Evolutionary conservation across 1,140 invertebrate genomes (phyloP).

Genomic region (Zaprionus gabonicus): DNA sequence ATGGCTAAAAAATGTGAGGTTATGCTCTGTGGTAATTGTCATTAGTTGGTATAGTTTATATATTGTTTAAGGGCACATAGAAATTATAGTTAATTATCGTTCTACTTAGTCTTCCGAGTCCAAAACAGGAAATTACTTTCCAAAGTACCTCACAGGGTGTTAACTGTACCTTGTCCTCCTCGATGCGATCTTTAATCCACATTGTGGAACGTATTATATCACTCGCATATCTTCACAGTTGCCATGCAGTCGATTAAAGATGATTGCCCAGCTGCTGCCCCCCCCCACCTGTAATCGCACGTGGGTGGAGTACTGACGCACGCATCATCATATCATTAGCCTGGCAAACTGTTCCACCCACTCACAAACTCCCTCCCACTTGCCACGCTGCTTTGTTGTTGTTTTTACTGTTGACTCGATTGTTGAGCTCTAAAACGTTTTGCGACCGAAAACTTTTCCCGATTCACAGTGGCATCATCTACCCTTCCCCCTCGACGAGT

Average conservation of each 20-base stretch:
- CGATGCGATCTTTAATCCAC: not conserved
- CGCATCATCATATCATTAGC: slow-evolving; percentile 7
- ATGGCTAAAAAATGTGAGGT: not conserved
- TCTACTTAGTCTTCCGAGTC: too few species aligned
- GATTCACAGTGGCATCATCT: slow-evolving; percentile 23
- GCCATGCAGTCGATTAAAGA: not conserved
- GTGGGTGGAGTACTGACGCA: not conserved
- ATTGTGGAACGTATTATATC: not conserved
- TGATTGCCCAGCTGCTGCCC: not conserved
- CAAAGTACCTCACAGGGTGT: too few species aligned
- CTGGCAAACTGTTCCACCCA: not conserved
- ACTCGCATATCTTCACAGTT: not conserved
- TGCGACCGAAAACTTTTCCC: slow-evolving; percentile 45
- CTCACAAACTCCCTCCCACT: not conserved
- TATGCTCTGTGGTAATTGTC: not conserved
- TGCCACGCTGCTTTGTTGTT: not conserved
- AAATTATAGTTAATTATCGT: too few species aligned
- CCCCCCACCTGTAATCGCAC: not conserved
- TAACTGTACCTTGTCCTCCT: too few species aligned
- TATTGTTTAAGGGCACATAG: too few species aligned
- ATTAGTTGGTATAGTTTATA: too few species aligned
- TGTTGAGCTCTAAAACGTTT: slow-evolving; percentile 45
- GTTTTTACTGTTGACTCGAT: slow-evolving; percentile 26
- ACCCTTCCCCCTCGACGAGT: slow-evolving; percentile 5
- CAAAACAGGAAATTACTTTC: too few species aligned